Base-by-base conservation (phyloP, 2,113 vertebrate species). In the Cyanoramphus novaezelandiae region DNA sequence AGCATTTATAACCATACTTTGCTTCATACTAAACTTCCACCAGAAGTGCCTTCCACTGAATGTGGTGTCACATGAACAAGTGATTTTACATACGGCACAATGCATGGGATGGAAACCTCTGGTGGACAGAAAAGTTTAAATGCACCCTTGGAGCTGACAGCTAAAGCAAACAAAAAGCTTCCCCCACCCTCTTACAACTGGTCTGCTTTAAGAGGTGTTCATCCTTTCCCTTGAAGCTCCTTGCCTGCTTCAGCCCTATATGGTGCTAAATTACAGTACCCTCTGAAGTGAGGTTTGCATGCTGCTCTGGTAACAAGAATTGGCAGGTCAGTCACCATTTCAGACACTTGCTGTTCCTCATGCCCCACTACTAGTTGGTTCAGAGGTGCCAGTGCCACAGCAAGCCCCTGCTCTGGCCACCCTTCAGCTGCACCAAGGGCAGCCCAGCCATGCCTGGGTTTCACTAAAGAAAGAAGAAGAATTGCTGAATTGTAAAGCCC, bases 341-440 rank as follows among this genome's bases (percentile, higher is more conserved):
- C 59, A 39, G 35, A 59, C 27, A 31, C 33, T 60, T 27, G 39
- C 47, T n/a, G 25, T 49, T 81, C 13, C 52, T 35, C 1, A 0
- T 1, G 7, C 13, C 25, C 28, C 0, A 1, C 53, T 74, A 27
- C 39, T 1, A 0, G 31, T 35, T 49, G n/a, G 8, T 46, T 72
- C n/a, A 17, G 52, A 39, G n/a, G n/a, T 3, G 5, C 37, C 0
- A 2, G 37, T 53, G 60, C 39, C 20, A 21, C 62, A 62, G 46
- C 52, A 41, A 23, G 17, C 8, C 24, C 74, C 6, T 0, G 33
- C 17, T 44, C 25, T 19, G 53, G 39, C 62, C 74, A 25, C 41
- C 29, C 29, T 43, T 47, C 39, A 24, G 62, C 39, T 43, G 46
- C 13, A 25, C 20, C 23, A 24, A 31, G 23, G 18, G 12, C 33